Base-by-base conservation (phyloP, 2,113 vertebrate species). In the Oplegnathus fasciatus region DNA sequence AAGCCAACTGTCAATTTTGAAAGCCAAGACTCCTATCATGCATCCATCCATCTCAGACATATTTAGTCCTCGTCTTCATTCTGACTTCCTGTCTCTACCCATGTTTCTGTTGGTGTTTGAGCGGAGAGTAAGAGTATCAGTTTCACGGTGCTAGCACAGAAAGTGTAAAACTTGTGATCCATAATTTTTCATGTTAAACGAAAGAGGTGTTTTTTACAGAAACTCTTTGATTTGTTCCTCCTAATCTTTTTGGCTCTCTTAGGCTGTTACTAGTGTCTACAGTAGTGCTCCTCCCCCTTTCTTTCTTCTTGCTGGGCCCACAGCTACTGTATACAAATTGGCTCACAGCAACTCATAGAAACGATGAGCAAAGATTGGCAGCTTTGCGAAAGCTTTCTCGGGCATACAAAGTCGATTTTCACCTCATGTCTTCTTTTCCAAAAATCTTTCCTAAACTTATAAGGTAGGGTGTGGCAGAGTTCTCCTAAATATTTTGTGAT, bases 401-500 rank as follows among this genome's bases (percentile, higher is more conserved):
- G 34, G 60, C 30, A 57, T 40, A 44, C 50, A 42, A 52, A 65
- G 40, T 3, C 17, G 6, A 26, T 74, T 62, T 71, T 52, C 15
- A 54, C 34, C 20, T 15, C 13, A 9, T 37, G 5, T 30, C 71
- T n/a, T 37, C 24, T 44, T 48, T 26, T 7, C 28, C 26, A 26
- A 32, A 72, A 34, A 26, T n/a, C 6, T 22, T 24, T 6, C 44
- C 32, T 52, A 5, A 6, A 65, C 4, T 9, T 24, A 8, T 9
- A 6, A 52, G 34, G 9, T 9, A 18, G 32, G 26, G 37, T 50
- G 40, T 52, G 30, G 3, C 9, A 3, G 32, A 13, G 18, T 32
- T 42, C 20, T 72, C 17, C 22, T 68, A 34, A 83, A 86, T 80
- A 70, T 80, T 87, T 70, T 62, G 62, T 64, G 14, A 7, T 3